Evolutionary conservation across 2,888 invertebrate species (phyloP), one percentile per base, ranked within the genome.

Genomic region (Heteromurus nitidus): DNA sequence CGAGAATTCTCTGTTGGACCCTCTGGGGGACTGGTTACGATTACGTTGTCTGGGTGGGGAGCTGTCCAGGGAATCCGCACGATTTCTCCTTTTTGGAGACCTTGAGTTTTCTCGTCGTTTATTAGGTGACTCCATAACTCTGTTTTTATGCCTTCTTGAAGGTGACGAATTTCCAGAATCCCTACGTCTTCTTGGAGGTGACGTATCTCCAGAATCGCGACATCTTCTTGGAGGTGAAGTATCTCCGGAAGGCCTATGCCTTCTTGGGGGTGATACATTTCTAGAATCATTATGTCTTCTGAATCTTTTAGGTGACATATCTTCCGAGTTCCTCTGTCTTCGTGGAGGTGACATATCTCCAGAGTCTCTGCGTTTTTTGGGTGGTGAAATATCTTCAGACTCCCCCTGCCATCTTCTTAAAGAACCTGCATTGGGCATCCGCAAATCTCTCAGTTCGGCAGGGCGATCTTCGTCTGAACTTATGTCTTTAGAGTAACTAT

Each of bases 191-290:
- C 62, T 20, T 31, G 75, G 75, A 31, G 74, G 74, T 28, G 74
- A 74, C 7, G 50, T 16, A 50, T 74, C 55, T 9, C 3, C 70
- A 36, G 36, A 36, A 13, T 36, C 36, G 13, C 7, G 36, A 13
- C 36, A 13, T 13, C 36, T 36, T 13, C 7, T 5, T 13, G 5
- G 36, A 9, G 36, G 36, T 13, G 36, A 36, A 9, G 36, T 36
- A 5, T 36, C n/a, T n/a, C n/a, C n/a, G n/a, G n/a, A n/a, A n/a
- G n/a, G 3, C n/a, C 82, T 86, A 85, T 83, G 86, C 84, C 86
- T 89, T 76, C 88, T 88, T 11, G 89, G 89, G 18, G 89, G 90
- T 20, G 73, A 76, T 31, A 83, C 44, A 31, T 79, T 68, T 36
- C 77, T 55, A 28, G 88, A 88, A 79, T 87, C 3, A 20, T n/a